A percentile compares a stretch with the other conserved stretches of the same genome.
These are phyloP conservation scores for Malthinus flaveolus DNA, from an alignment of 2,888 invertebrate genomes.

Conservation along the genomic window DNA sequence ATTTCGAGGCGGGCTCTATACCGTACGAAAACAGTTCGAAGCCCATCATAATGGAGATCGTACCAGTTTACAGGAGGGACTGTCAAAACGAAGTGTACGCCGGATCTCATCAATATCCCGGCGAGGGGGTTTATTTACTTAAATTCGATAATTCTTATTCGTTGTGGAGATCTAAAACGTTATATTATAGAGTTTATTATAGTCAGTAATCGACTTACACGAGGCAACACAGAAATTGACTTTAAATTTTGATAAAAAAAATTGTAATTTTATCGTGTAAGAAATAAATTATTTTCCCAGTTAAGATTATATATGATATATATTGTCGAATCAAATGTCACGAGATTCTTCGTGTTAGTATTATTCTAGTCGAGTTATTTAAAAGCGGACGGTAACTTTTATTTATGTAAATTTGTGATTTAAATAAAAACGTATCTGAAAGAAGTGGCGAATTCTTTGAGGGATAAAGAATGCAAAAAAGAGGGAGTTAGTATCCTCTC, in stretches of 20 bases:
- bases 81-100: constrained; percentile 97
- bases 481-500: too few relatives aligned
- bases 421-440: not conserved
- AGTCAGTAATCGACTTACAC: constrained; percentile 65
- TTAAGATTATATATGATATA: too few relatives aligned
- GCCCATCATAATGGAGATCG: constrained; percentile 79
- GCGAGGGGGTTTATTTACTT: constrained; percentile 94
- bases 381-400: too few relatives aligned
- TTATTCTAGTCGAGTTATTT: too few relatives aligned
- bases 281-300: too few relatives aligned
- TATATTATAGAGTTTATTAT: constrained; percentile 98
- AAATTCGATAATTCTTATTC: constrained; percentile 99
- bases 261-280: too few relatives aligned
- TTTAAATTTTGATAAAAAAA: too few relatives aligned
- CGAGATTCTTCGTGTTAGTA: too few relatives aligned
- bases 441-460: not conserved
- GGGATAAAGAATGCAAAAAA: too few relatives aligned
- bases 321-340: too few relatives aligned
- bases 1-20: constrained; percentile 64
- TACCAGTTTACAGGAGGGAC: constrained; percentile 94
- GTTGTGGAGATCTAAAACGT: constrained; percentile 97
- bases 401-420: not conserved
- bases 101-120: constrained; percentile 96
- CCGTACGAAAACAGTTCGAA: constrained; percentile 43
- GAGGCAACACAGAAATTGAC: too few relatives aligned